Evolutionary conservation across 1,140 invertebrate genomes (phyloP).

Genomic region (Leptestheria dahalacensis): DNA sequence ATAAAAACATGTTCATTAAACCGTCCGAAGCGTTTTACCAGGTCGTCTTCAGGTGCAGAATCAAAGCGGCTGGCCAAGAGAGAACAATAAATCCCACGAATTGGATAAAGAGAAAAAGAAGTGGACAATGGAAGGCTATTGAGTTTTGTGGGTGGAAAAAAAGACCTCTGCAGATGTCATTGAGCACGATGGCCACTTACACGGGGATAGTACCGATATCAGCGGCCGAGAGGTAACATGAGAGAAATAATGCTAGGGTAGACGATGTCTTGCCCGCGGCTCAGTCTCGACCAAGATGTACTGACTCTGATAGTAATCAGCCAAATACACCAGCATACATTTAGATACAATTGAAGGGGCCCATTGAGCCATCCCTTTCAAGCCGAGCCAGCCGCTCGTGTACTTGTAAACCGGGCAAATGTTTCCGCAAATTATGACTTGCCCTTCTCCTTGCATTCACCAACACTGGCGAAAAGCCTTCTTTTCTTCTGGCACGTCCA

Average conservation of each 20-base stretch:
- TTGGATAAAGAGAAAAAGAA: background rate
- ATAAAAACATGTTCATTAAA: too few species aligned
- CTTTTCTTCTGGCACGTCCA: too few species aligned
- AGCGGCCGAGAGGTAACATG: background rate
- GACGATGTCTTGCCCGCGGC: background rate
- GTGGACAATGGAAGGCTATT: background rate
- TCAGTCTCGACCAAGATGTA: background rate
- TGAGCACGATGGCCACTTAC: background rate
- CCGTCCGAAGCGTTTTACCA: too few species aligned
- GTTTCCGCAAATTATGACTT: background rate
- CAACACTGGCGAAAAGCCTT: background rate
- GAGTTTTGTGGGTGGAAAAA: background rate
- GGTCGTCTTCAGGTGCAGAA: too few species aligned
- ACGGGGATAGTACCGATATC: background rate
- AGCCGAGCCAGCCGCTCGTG: background rate
- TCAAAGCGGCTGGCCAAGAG: too few species aligned
- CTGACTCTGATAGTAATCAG: background rate
- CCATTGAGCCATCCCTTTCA: background rate
- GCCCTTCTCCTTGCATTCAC: background rate
- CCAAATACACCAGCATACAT: background rate
- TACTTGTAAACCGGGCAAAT: background rate
- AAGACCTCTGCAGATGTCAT: background rate
- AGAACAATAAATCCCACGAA: too few species aligned
- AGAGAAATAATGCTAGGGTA: background rate
- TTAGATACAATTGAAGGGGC: background rate